Conservation (phyloP, 1,140 invertebrate genomes). For the Tetranychus urticae region DNA sequence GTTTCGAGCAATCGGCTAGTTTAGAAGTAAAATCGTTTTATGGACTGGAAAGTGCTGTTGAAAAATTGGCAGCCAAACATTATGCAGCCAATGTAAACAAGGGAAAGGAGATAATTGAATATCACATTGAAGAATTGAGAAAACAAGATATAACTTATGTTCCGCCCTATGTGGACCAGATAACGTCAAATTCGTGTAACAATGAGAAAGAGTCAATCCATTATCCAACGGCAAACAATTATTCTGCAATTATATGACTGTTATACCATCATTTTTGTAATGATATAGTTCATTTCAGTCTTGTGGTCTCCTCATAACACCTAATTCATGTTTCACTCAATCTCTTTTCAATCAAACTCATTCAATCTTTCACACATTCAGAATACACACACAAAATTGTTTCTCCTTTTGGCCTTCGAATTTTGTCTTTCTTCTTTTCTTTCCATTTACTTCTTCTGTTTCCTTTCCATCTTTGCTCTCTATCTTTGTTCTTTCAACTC, state of each 20-base stretch:
- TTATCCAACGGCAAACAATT: not conserved
- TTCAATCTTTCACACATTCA: too few species aligned
- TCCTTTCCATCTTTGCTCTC: too few species aligned
- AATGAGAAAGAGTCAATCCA: not conserved
- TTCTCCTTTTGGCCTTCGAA: too few species aligned
- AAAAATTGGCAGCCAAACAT: constrained; percentile 91
- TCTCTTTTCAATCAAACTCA: too few species aligned
- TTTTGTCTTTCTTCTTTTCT: too few species aligned
- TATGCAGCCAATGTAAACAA: constrained; percentile 77
- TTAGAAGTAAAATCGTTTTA: constrained; percentile 91
- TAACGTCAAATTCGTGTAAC: not conserved
- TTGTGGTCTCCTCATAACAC: too few species aligned
- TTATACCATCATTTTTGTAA: not conserved
- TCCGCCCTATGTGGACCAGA: constrained; percentile 13
- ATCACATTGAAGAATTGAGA: constrained; percentile 56
- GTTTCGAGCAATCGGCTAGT: constrained; percentile 79
- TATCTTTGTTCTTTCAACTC: too few species aligned
- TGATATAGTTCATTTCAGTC: too few species aligned
- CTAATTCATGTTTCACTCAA: too few species aligned
- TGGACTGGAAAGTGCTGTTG: constrained; percentile 80
- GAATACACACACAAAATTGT: too few species aligned
- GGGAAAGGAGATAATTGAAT: constrained; percentile 87
- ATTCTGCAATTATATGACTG: not conserved
- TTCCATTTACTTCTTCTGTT: too few species aligned
- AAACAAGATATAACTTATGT: constrained; percentile 50